Conservation (phyloP, 2,888 invertebrate species). For the Dynastes maya region DNA sequence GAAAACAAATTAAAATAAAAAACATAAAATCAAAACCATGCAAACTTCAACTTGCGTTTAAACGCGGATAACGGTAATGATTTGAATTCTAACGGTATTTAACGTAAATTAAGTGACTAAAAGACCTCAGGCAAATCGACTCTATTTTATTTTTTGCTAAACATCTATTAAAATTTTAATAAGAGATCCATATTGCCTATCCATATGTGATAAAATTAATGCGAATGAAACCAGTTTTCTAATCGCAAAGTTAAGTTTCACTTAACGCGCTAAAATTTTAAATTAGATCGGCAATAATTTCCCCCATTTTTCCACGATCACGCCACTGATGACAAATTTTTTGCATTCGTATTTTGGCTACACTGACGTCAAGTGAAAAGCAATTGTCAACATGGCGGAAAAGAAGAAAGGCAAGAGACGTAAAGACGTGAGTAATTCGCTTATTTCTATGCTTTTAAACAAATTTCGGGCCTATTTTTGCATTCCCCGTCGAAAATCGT, state of each 20-base stretch:
- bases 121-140: no score
- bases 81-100: no score
- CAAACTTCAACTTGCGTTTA: no score
- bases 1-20: no score
- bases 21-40: no score
- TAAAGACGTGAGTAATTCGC: conserved; percentile 73
- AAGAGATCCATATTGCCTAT: no score
- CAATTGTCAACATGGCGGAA: conserved; percentile 74
- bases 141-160: no score
- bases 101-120: no score
- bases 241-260: no score
- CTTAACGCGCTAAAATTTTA: conserved; percentile 1
- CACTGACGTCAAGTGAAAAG: conserved; percentile 52
- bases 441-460: conserved; percentile 31
- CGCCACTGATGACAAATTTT: background rate
- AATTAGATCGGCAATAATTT: background rate
- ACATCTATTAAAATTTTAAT: no score
- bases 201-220: background rate
- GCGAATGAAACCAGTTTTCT: background rate
- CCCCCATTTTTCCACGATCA: background rate
- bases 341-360: conserved; percentile 43
- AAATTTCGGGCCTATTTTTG: conserved; percentile 35
- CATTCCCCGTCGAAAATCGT: background rate
- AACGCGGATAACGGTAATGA: no score
- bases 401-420: conserved; percentile 78